Evolutionary conservation across 2,113 vertebrate species (phyloP).

Genomic region (Catharus fuscescens): DNA sequence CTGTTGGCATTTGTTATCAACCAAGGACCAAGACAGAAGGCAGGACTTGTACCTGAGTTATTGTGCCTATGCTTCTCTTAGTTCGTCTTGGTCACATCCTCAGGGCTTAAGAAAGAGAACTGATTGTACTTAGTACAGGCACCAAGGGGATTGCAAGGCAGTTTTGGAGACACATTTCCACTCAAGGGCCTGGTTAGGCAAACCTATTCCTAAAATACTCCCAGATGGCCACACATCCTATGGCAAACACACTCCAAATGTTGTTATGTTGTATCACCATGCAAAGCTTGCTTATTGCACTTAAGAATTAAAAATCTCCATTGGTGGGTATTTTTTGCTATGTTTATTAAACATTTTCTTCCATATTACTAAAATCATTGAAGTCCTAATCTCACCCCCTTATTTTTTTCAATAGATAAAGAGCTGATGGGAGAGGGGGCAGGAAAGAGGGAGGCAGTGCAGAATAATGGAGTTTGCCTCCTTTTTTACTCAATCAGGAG

Average conservation of each 20-base stretch:
- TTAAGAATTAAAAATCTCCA: not conserved
- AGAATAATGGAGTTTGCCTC: not conserved
- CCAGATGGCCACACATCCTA: not conserved
- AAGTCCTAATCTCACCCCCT: not conserved
- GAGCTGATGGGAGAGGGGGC: rapidly evolving
- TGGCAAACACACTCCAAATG: not conserved
- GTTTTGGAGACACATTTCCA: not conserved
- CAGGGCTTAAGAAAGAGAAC: not conserved
- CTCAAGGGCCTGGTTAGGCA: not conserved
- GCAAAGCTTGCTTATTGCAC: not conserved
- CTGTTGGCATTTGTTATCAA: not conserved
- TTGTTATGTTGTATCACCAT: not conserved
- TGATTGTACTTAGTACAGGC: not conserved
- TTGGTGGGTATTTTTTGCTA: not conserved
- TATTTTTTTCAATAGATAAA: not conserved
- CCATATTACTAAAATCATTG: not conserved
- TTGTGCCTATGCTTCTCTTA: not conserved
- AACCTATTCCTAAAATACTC: not conserved
- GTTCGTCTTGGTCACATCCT: not conserved
- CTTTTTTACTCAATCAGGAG: not conserved
- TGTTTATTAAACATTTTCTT: not conserved
- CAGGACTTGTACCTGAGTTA: not conserved
- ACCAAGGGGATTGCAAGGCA: not conserved
- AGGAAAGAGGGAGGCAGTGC: not conserved
- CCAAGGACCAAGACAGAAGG: not conserved